Evolutionary conservation across 2,888 invertebrate species (phyloP), one percentile per base, ranked within the genome.

Genomic region (Caenorhabditis sp.): DNA sequence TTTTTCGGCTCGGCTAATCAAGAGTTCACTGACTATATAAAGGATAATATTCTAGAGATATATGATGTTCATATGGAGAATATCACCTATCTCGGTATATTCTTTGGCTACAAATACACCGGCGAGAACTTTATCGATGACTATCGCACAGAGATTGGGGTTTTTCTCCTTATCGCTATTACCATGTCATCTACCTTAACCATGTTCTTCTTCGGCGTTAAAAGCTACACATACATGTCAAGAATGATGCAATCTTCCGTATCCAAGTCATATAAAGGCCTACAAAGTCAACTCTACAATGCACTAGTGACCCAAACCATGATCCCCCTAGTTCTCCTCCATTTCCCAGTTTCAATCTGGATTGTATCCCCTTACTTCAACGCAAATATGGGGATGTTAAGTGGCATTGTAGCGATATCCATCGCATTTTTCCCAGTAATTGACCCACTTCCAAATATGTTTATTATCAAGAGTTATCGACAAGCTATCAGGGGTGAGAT

Each of bases 341-440:
- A 50, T 20, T n/a, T 50, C 14, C 50, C 50, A 58, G 61, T 38
- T 65, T 61, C 62, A 62, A 64, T 25, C 54, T 62, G 58, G 60
- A 65, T 65, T 62, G 65, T 64, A 65, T 65, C 38, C 58, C 61
- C 57, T 64, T 56, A 38, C 60, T 60, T 64, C 52, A 53, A 64
- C 59, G 52, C 1, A 68, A 36, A 56, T 26, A 4, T 50, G 3
- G 20, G 50, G 17, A 20, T n/a, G 17, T 17, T 50, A 14, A 50
- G 50, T 20, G 50, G 20, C 4, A n/a, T n/a, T 50, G 50, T 50
- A 3, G 14, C 50, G n/a, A 8, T 50, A n/a, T 50, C 50, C 3
- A n/a, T n/a, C 20, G 50, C 50, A 20, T 20, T 50, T 50, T 50
- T n/a, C 17, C 50, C 50, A 17, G 50, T 50, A 4, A 50, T 50